Conservation (phyloP, 53 echinoderm and acorn worm genomes). For the Echinometra lucunter region DNA sequence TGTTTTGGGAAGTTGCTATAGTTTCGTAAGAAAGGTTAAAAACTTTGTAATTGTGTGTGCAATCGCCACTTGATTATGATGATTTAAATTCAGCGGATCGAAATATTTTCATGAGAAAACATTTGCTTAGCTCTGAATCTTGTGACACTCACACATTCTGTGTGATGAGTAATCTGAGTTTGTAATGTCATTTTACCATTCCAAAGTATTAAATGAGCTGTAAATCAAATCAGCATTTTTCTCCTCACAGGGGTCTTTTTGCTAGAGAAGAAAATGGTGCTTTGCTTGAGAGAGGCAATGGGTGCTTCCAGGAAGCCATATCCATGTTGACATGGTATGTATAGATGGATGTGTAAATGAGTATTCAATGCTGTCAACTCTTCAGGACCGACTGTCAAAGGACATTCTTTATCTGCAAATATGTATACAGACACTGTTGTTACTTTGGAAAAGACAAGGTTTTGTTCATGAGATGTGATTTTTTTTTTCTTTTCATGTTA, state of each 20-base stretch:
- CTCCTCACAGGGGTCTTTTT: not conserved
- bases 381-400: no score
- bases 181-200: no score
- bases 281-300: not conserved
- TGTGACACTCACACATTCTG: not conserved
- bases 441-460: no score
- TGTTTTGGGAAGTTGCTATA: no score
- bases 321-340: not conserved
- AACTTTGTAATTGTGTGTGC: not conserved
- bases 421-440: no score
- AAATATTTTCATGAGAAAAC: slow-evolving; percentile 32
- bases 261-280: not conserved
- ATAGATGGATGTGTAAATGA: not conserved
- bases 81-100: slow-evolving; percentile 41
- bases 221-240: not conserved
- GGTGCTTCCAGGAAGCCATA: not conserved
- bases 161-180: no score
- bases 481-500: no score
- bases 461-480: no score
- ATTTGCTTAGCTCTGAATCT: slow-evolving; percentile 22
- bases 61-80: not conserved
- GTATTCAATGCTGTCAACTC: no score
- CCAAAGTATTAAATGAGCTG: not conserved
- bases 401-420: no score
- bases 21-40: no score